phyloP scores from a whole-genome alignment of 2,113 vertebrate genomes.

The Onychorhynchus coronatus region DNA sequence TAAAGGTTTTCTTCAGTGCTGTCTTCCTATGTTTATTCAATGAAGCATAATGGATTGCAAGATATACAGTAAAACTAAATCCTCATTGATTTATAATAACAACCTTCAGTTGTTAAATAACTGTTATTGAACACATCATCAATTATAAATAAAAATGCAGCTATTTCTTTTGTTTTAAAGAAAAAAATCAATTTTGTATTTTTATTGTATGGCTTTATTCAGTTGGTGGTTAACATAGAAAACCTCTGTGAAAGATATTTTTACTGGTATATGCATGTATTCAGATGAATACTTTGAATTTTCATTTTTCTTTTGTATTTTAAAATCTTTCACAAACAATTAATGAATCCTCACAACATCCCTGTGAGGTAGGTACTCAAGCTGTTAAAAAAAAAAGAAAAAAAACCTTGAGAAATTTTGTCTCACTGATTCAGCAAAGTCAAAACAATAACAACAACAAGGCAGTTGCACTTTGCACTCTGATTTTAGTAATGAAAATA shows the following conservation, averaged over 20 bases:
- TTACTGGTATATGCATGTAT: background rate
- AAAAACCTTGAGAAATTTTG: background rate
- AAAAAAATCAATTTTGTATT: background rate
- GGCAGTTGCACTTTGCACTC: background rate
- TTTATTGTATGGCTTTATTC: slow-evolving; percentile 17
- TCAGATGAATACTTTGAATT: background rate
- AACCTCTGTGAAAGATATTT: background rate
- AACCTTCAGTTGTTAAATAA: background rate
- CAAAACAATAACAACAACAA: background rate
- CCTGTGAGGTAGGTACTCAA: slow-evolving; percentile 54
- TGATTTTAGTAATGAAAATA: background rate
- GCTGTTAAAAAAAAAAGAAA: background rate
- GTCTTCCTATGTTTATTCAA: slow-evolving; percentile 30
- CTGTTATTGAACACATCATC: background rate
- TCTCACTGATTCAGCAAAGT: background rate
- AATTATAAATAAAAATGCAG: background rate
- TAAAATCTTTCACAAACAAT: background rate
- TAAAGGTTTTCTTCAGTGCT: background rate
- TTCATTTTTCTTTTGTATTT: background rate
- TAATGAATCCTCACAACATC: slow-evolving; percentile 54
- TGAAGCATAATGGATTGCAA: background rate
- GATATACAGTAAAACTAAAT: background rate
- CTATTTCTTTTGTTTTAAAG: background rate
- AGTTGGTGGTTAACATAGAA: background rate
- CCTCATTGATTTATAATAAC: background rate